Evolutionary conservation across 92 coral and sea anemone genomes (phyloP), one percentile per base, ranked within the genome.

Genomic region (Palythoa grandis): DNA sequence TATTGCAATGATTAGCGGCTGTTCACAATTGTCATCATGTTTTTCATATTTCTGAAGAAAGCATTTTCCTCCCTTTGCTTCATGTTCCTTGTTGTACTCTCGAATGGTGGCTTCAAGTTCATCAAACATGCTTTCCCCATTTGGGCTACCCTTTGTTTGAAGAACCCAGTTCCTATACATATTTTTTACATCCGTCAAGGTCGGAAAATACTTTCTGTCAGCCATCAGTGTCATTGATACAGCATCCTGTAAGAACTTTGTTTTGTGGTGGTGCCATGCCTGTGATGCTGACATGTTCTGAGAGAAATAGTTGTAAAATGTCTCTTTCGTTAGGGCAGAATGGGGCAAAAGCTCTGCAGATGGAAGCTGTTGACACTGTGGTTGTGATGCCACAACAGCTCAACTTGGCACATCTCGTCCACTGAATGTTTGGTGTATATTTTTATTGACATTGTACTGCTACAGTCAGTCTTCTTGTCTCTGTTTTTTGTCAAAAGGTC

Each of bases 91-190:
- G 78, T 92, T 92, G 88, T 92, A 92, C 12, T 86, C 83, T 2
- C 73, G 2, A 23, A 91, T 71, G 29, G 52, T 13, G 47, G 22
- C 47, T 23, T 80, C 83, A 15, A 91, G 90, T n/a, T 77, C 61
- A 23, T 86, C 87, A 91, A 91, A 80, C 92, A 91, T 79, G 29
- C 50, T 92, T 13, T 72, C 39, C 13, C 94, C 92, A 92, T 89
- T 89, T 14, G 83, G 57, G 24, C 35, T 15, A 37, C 77, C 69
- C 11, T 63, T 63, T n/a, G 25, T 63, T 3, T 63, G 9, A 63
- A 19, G 7, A 4, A 5, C 11, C 69, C 69, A 63, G 7, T 63
- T 63, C 7, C 11, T 9, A n/a, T 63, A 63, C 69, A 63, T 63
- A 5, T 9, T 63, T 5, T n/a, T 63, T 19, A 63, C 25, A n/a